Percentiles rank a stretch among this genome's conserved stretches.
phyloP scores from a whole-genome alignment of 2,797 vertebrate genomes.

The Merluccius polli region DNA sequence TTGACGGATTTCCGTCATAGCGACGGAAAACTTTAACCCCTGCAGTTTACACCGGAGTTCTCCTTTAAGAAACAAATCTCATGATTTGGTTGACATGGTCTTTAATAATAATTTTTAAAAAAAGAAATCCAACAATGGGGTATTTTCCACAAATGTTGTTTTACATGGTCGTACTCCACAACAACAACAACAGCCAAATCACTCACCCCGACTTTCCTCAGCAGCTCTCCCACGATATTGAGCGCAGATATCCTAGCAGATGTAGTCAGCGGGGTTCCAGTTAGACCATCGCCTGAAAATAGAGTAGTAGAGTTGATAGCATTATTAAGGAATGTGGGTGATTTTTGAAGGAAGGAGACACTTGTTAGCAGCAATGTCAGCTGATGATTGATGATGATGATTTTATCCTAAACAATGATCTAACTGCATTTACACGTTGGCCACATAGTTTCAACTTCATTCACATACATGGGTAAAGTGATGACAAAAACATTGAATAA shows the following conservation, averaged over 20 bases:
- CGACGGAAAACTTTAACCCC: too few species aligned
- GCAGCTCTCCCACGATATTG: constrained; percentile 94
- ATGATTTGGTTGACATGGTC: too few species aligned
- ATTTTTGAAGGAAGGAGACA: neutral
- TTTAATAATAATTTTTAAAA: too few species aligned
- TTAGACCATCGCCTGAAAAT: constrained; percentile 73
- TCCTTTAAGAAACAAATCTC: too few species aligned
- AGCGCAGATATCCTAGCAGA: constrained; percentile 95
- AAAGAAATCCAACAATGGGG: neutral
- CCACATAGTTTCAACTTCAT: neutral
- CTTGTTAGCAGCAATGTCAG: too few species aligned
- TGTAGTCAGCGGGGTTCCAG: constrained; percentile 88
- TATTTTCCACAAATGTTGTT: neutral
- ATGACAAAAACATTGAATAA: neutral
- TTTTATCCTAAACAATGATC: neutral
- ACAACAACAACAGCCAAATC: neutral
- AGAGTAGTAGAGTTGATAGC: neutral
- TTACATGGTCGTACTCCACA: neutral
- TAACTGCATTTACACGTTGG: neutral
- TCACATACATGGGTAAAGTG: neutral
- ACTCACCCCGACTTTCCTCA: constrained; percentile 96
- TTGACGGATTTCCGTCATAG: too few species aligned
- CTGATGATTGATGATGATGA: neutral
- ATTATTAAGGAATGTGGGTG: neutral
- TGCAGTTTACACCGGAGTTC: too few species aligned